Evolutionary conservation across 1,140 invertebrate genomes (phyloP).

Genomic region (Psilanteris sp.): DNA sequence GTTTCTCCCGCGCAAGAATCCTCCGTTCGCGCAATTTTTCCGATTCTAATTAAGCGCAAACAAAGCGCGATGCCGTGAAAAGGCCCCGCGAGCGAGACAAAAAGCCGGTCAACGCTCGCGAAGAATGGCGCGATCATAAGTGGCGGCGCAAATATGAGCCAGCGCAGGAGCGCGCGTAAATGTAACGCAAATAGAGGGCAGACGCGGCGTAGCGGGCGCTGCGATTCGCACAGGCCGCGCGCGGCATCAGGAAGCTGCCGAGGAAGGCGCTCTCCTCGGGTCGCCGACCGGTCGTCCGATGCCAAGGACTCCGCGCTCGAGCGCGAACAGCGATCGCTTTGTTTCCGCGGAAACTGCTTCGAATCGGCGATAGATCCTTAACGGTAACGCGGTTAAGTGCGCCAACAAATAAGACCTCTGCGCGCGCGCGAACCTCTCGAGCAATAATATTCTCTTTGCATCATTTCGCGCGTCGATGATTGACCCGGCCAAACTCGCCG

Average conservation of each 20-base stretch:
- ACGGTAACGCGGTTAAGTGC: constrained; percentile 53
- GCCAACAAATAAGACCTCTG: constrained; percentile 37
- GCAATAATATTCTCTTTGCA: too few species aligned
- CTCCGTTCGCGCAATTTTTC: too few species aligned
- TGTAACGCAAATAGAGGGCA: constrained; percentile 24
- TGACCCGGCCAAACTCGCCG: too few species aligned
- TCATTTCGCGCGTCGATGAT: too few species aligned
- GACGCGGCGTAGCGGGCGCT: constrained; percentile 6
- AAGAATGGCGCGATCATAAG: too few species aligned
- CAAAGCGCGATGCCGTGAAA: too few species aligned
- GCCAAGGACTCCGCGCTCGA: constrained; percentile 72
- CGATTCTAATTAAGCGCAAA: too few species aligned
- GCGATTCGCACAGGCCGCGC: constrained; percentile 25
- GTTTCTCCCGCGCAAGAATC: too few species aligned
- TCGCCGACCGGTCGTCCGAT: constrained; percentile 74
- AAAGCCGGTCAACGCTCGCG: too few species aligned
- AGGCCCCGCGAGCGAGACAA: too few species aligned
- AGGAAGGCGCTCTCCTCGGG: constrained; percentile 51
- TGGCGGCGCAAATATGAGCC: neutral
- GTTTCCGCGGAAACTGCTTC: constrained; percentile 63
- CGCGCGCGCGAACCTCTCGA: too few species aligned
- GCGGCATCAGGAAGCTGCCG: constrained; percentile 62
- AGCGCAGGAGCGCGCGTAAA: neutral
- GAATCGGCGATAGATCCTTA: constrained; percentile 58
- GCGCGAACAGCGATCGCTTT: constrained; percentile 68